Evolutionary conservation across 2,797 vertebrate species (phyloP), one percentile per base, ranked within the genome.

Genomic region (Podarcis lilfordi): DNA sequence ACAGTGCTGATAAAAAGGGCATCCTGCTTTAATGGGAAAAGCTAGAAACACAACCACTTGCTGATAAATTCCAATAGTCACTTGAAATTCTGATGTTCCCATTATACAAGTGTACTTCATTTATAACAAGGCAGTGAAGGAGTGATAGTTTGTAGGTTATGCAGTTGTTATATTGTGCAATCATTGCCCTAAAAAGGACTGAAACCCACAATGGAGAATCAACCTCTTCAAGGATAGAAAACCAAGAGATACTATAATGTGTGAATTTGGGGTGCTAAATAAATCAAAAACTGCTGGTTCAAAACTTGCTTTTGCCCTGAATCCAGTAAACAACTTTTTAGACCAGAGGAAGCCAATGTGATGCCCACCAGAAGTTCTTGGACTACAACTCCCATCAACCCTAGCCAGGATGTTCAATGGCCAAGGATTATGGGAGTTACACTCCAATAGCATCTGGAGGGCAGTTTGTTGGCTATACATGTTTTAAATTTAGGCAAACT

Each of bases 21-120:
- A 83, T 71, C 88, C 75, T 78, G 64, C n/a, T 19, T 72, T 82
- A 78, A 86, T 32, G 81, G 84, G 10, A 4, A 88, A 29, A n/a
- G 6, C 0, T 40, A 43, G 59, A 29, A 69, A 11, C 0, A 50
- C 68, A 0, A 77, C 23, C 71, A 79, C 0, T 71, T 19, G 0
- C 66, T 84, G 37, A 9, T 86, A 40, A 86, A 90, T 80, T 35
- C 17, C 15, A n/a, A 21, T 43, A 76, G 43, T 23, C 45, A 37
- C 23, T 55, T 23, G 27, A 64, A 43, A 71, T 19, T 29, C 45
- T 74, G n/a, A 21, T 13, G 27, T 83, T 83, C 19, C 50, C 79
- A 61, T 68, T 50, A 45, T 15, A 45, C 2, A 35, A 78, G 3
- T 9, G 59, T 86, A 64, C 19, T 64, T 64, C 17, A 40, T 85